Evolutionary conservation across 92 coral and sea anemone species (phyloP), one percentile per base, ranked within the genome.

Genomic region (Ricordea florida): DNA sequence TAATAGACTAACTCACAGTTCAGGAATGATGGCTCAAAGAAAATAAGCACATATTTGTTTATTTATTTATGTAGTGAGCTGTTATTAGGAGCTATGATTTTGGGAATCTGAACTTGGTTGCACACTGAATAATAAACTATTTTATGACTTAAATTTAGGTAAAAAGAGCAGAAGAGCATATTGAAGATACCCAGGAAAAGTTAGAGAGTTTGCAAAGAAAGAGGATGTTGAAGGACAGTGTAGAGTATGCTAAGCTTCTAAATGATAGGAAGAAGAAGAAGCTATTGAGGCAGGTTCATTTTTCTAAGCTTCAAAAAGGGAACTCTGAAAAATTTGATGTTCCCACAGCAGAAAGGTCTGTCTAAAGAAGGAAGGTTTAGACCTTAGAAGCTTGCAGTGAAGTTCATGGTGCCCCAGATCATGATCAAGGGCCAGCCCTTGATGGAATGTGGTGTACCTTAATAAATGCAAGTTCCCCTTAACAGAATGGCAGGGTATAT

Each of bases 361-460:
- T 62, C 28, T 69, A 80, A 17, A 63, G 92, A 57, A 72, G 88
- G 37, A 63, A 62, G 66, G 65, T 70, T 41, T 82, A 87, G 62
- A 87, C 93, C 17, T 25, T 82, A 14, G 58, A 82, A 30, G 83
- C 78, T 32, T 87, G 88, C 72, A 52, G 67, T 59, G 79, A 70
- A 63, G 34, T 87, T 44, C 88, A 82, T 76, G 88, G 88, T 72
- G 88, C 81, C 18, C 69, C 65, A 23, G 33, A 34, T 14, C 40
- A 66, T 25, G 47, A 75, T 36, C 52, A 33, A 51, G 46, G 60
- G 56, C 72, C 83, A 42, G 83, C 78, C 33, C 36, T 79, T 34
- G 86, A 62, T 68, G 84, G 80, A 29, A 69, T 81, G 69, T 81
- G 92, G 92, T 49, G 66, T 57, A 81, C 88, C 11, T 52, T 81